Evolutionary conservation across 1,140 invertebrate species (phyloP), one percentile per base, ranked within the genome.

Genomic region (Eumeta japonica): DNA sequence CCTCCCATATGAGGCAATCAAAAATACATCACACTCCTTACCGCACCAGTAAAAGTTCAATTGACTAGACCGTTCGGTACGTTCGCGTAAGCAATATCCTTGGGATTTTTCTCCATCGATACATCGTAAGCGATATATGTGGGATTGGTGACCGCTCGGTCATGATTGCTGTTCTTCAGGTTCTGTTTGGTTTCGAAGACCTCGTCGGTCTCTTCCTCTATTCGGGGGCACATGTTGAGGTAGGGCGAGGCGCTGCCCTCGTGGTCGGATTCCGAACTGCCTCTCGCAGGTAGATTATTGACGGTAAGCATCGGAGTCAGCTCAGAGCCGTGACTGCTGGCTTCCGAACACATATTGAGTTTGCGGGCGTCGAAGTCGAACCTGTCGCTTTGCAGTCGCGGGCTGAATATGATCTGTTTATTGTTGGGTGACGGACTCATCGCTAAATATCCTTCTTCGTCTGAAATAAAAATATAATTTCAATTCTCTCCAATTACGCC

Each of bases 161-260:
- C 78, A 45, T 81, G 80, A 30, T 79, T 62, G 0, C 76, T 74
- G 62, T 84, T 83, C 49, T 81, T 83, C 3, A 81, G 70, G 58
- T 83, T 80, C 81, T 75, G 30, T 62, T 59, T 65, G 55, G 36
- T 67, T 64, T 42, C 79, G 70, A 48, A 83, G 57, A 68, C 70
- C 51, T 72, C 58, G 41, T 74, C 59, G 10, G 55, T 39, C 48
- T 66, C 63, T 45, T 66, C 54, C 9, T 65, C 59, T 30, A 63
- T 64, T 16, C 47, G 52, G 3, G 58, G 61, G 34, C 48, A 57
- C 55, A 58, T 64, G 18, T 57, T 61, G 10, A 55, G 46, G 33
- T 65, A 63, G 0, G 70, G 60, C 1, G 61, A 63, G 0, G 52
- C 51, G 40, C 61, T 66, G 5, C 51, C 57, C 18, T 77, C 71